Conservation (phyloP, 2,797 vertebrate species). For the Syndactyla subalaris region DNA sequence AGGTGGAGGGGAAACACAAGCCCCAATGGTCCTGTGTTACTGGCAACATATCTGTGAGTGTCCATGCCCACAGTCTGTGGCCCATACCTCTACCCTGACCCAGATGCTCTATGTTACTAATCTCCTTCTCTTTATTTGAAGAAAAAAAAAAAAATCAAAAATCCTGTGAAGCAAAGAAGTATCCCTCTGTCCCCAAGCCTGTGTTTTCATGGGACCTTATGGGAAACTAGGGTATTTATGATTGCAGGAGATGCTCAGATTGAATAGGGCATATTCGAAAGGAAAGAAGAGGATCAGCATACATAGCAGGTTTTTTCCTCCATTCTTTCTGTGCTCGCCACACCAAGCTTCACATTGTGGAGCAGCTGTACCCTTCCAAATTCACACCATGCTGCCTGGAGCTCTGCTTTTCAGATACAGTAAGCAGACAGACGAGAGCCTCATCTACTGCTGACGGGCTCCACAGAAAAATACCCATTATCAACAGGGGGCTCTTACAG, state of each 20-base stretch:
- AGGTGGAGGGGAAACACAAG: not conserved
- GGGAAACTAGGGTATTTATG: not conserved
- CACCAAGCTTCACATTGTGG: not conserved
- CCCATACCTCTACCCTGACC: not conserved
- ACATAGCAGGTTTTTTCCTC: not conserved
- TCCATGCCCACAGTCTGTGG: not conserved
- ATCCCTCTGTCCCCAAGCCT: not conserved
- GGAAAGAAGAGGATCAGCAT: not conserved
- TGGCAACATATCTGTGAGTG: not conserved
- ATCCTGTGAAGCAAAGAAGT: not conserved
- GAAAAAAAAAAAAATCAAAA: not conserved
- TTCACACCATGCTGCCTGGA: not conserved
- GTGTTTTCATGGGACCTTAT: not conserved
- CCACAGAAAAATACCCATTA: not conserved
- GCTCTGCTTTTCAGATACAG: not conserved
- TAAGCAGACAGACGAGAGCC: not conserved
- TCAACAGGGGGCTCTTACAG: not conserved
- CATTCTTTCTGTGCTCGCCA: rapidly evolving
- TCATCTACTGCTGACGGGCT: not conserved
- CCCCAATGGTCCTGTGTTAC: rapidly evolving
- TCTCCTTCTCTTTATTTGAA: not conserved
- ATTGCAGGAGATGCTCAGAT: not conserved
- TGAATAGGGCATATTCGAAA: not conserved
- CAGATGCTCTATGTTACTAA: not conserved
- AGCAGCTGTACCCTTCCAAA: not conserved